phyloP scores from a whole-genome alignment of 2,113 vertebrate genomes.

The Tychaedon coryphoeus region DNA sequence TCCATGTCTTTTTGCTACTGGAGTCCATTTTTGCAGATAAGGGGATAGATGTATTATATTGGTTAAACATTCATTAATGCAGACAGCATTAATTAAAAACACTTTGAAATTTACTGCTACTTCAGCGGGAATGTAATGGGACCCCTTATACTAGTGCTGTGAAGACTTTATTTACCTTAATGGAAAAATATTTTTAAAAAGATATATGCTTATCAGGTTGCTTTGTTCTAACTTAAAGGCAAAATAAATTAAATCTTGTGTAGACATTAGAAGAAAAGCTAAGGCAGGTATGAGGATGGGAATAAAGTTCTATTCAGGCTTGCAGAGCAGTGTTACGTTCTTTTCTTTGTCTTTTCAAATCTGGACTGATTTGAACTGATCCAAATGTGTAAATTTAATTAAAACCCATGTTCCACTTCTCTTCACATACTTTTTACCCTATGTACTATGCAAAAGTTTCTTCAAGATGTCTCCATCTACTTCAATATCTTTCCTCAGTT shows the following conservation, averaged over 20 bases:
- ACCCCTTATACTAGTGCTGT: background rate
- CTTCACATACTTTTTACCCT: background rate
- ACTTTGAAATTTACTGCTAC: background rate
- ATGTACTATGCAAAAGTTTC: background rate
- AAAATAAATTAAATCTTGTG: background rate
- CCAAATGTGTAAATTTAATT: background rate
- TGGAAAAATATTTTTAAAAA: background rate
- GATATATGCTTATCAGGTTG: background rate
- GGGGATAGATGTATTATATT: background rate
- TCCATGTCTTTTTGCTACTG: background rate
- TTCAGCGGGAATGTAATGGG: background rate
- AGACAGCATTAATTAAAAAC: background rate
- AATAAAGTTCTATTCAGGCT: background rate
- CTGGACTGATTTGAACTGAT: background rate
- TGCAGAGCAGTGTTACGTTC: background rate
- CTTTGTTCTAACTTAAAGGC: background rate
- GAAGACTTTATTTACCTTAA: background rate
- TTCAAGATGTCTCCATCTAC: background rate
- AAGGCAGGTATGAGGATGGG: background rate
- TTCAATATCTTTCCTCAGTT: background rate
- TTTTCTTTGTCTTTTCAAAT: background rate
- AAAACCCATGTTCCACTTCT: background rate
- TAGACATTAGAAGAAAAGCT: background rate
- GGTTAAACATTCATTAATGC: slow-evolving; percentile 2
- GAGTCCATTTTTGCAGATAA: slow-evolving; percentile 12